Evolutionary conservation across 1,140 invertebrate species (phyloP).

Genomic region (Manduca sexta): DNA sequence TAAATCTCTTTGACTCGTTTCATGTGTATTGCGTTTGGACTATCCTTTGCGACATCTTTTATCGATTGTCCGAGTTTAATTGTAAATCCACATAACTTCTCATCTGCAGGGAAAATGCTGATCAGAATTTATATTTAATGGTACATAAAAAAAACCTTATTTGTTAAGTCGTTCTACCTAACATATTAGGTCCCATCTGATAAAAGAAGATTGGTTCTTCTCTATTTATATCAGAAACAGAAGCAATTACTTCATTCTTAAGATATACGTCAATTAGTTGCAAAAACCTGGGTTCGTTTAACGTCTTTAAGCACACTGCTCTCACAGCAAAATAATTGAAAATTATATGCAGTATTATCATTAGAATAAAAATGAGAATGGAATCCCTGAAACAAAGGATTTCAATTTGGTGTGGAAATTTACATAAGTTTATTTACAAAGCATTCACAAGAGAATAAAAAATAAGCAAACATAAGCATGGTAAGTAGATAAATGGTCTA

Average conservation of each 20-base stretch:
- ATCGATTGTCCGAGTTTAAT: constrained; percentile 74
- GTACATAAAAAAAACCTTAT: background rate
- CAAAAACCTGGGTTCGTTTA: constrained; percentile 86
- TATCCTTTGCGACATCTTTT: constrained; percentile 31
- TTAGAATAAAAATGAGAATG: constrained; percentile 52
- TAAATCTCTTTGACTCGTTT: constrained; percentile 53
- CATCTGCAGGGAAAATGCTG: constrained; percentile 52
- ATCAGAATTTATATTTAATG: constrained; percentile 1
- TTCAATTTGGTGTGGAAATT: background rate
- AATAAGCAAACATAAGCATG: no score
- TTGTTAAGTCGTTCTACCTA: constrained; percentile 24
- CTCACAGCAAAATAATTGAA: constrained; percentile 91
- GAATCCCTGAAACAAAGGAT: constrained; percentile 32
- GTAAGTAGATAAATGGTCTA: constrained; percentile 5
- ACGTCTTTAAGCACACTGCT: constrained; percentile 80
- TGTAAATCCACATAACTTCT: constrained; percentile 69
- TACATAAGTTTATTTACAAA: no score
- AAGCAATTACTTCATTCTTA: constrained; percentile 35
- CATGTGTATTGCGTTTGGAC: constrained; percentile 38
- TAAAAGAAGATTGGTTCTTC: constrained; percentile 65
- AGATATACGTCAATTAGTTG: constrained; percentile 60
- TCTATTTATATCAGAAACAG: constrained; percentile 56
- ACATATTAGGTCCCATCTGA: constrained; percentile 29
- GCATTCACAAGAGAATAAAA: no score
- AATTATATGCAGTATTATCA: constrained; percentile 88